A percentile compares a stretch with the other conserved stretches of the same genome.
These are phyloP conservation scores for Sinocyclocheilus grahami DNA, from an alignment of 2,113 vertebrate species.

Conservation along the genomic window DNA sequence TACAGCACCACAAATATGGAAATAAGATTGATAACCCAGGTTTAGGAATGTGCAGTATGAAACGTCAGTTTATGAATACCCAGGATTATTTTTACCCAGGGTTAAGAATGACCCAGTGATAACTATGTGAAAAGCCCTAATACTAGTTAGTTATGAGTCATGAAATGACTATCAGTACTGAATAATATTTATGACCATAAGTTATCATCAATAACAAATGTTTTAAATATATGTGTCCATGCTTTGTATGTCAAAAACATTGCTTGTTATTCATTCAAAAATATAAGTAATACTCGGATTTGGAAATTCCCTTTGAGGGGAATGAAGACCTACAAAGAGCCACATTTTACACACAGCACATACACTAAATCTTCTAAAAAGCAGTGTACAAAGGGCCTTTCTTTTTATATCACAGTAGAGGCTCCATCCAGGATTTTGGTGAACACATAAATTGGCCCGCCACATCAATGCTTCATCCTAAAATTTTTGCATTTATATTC, in stretches of 20 bases:
- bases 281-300: background rate
- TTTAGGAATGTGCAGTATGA: too few relatives aligned
- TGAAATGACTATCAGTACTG: too few relatives aligned
- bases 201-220: too few relatives aligned
- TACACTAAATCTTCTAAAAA: background rate
- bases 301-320: background rate
- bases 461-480: conserved; percentile 22
- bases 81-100: too few relatives aligned
- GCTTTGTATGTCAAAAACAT: background rate
- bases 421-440: background rate
- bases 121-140: too few relatives aligned
- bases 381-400: background rate
- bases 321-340: background rate
- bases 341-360: background rate
- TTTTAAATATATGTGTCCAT: background rate
- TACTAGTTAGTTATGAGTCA: too few relatives aligned
- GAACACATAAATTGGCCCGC: conserved; percentile 13
- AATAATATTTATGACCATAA: too few relatives aligned
- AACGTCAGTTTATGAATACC: too few relatives aligned
- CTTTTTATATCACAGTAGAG: conserved; percentile 11
- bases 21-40: too few relatives aligned
- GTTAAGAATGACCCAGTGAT: too few relatives aligned
- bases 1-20: too few relatives aligned
- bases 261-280: background rate
- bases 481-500: conserved; percentile 39